Evolutionary conservation across 2,888 invertebrate species (phyloP), one percentile per base, ranked within the genome.

Genomic region (Apodemia mormo): DNA sequence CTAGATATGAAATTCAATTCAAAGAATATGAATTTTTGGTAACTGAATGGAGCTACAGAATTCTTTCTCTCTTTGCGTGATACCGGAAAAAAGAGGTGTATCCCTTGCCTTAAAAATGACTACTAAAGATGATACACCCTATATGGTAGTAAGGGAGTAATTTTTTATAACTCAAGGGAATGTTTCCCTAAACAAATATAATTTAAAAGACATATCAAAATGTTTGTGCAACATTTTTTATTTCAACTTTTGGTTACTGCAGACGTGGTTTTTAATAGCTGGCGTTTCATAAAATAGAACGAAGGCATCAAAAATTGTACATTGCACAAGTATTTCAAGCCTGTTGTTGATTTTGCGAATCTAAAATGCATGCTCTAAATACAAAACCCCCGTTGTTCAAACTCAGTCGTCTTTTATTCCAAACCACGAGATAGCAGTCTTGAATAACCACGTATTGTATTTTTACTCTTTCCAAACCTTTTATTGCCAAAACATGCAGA

Each of bases 331-430:
- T 70, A 30, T 70, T 72, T 68, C 68, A 64, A 69, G 70, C 68
- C 69, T 81, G 80, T 81, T 80, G 80, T 81, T 80, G 83, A 81
- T 81, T 80, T 81, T 79, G 81, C 79, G 73, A 81, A 86, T 86
- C 81, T 84, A 84, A 85, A 85, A 87, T 87, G 85, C 83, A 87
- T 86, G 84, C 80, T 83, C 84, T 83, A 85, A 87, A 87, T 85
- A 86, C 83, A 77, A 78, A 77, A 79, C 76, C 74, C 73, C 75
- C 81, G 81, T 80, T 79, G 81, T 82, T 79, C 80, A 82, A 81
- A 83, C 80, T 81, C 77, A 79, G 78, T 77, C 80, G 80, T 79
- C 80, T 82, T 86, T 88, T 85, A 88, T 87, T 84, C 83, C 82
- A 75, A 45, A 45, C 45, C 45, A 81, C 86, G 85, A 84, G 83